Conservation (phyloP, 2,113 vertebrate species). For the Circaetus cinerascens region DNA sequence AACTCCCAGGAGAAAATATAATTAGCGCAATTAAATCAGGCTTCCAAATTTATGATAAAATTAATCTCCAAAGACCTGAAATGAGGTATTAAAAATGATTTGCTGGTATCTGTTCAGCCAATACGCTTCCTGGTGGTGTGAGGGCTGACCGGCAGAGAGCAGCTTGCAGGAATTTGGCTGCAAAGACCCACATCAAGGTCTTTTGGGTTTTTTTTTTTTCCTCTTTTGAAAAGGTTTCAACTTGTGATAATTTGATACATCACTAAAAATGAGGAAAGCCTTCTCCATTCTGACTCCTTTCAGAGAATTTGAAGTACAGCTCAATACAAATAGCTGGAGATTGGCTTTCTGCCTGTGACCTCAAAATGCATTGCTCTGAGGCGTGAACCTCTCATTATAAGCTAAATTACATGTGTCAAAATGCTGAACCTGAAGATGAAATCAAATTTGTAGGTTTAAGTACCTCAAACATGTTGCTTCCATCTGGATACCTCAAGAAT, state of each 20-base stretch:
- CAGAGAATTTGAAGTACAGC: neutral
- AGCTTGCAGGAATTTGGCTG: neutral
- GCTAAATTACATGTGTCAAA: neutral
- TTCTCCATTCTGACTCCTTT: neutral
- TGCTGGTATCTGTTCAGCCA: neutral
- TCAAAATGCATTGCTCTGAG: neutral
- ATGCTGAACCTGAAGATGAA: conserved; percentile 6
- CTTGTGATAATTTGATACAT: neutral
- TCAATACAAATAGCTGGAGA: neutral
- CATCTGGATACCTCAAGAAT: neutral
- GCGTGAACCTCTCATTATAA: neutral
- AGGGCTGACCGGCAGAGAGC: neutral
- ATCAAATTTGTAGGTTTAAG: neutral
- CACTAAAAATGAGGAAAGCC: neutral
- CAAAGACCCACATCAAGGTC: neutral
- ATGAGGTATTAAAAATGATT: conserved; percentile 38
- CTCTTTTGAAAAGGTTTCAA: neutral
- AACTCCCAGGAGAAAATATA: conserved; percentile 58
- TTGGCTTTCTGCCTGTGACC: neutral
- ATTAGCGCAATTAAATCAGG: conserved; percentile 54
- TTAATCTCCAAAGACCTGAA: conserved; percentile 49
- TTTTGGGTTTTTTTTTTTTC: neutral
- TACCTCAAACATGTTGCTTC: neutral
- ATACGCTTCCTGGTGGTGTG: neutral
- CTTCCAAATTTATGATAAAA: conserved; percentile 52